Percentiles rank a stretch among this genome's conserved stretches.
Conservation (phyloP, 2,888 invertebrate genomes). For the Pterostichus niger region DNA sequence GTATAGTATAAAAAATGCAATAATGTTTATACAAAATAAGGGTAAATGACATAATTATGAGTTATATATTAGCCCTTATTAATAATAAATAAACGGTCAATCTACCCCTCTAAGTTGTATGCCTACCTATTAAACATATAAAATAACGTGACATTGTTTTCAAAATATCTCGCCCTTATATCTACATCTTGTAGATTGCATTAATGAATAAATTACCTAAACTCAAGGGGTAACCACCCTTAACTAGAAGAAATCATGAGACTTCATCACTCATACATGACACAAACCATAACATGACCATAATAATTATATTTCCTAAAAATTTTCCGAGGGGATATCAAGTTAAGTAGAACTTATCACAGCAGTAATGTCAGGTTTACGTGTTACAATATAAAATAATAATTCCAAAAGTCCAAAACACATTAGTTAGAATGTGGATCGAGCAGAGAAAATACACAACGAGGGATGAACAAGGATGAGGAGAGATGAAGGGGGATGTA, state of each 20-base stretch:
- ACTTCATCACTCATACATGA: slow-evolving; percentile 16
- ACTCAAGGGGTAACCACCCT: slow-evolving; percentile 12
- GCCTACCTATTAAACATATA: not conserved
- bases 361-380: slow-evolving; percentile 24
- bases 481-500: no score
- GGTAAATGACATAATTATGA: not conserved
- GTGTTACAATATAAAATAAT: slow-evolving; percentile 15
- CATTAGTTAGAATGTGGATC: no score
- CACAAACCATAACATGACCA: slow-evolving; percentile 31
- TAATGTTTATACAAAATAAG: no score
- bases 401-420: not conserved
- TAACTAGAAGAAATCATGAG: slow-evolving; percentile 34
- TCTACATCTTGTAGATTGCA: slow-evolving; percentile 18
- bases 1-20: no score
- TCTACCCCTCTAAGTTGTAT: not conserved
- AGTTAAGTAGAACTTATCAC: slow-evolving; percentile 12
- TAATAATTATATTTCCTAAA: slow-evolving; percentile 25
- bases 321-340: slow-evolving; percentile 4
- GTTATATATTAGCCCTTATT: slow-evolving; percentile 24
- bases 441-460: no score
- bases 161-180: slow-evolving; percentile 13
- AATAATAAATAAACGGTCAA: slow-evolving; percentile 24
- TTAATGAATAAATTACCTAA: slow-evolving; percentile 48
- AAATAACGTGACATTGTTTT: slow-evolving; percentile 14
- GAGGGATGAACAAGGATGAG: no score